Conservation (phyloP, 1,140 invertebrate genomes). For the Megalopta genalis region DNA sequence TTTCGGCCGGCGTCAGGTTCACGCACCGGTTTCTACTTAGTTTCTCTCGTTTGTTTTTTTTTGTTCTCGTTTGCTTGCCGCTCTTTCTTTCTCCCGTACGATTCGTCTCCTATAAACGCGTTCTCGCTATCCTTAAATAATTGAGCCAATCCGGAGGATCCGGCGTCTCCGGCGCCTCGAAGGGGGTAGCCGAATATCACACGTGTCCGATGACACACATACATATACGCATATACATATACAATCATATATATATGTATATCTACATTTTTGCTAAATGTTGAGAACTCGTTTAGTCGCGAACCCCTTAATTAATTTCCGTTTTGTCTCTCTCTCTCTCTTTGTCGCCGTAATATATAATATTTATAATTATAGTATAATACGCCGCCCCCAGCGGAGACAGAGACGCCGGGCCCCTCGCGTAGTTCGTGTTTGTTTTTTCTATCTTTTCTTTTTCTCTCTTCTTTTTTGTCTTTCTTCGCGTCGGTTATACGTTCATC, state of each 20-base stretch:
- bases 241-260: too few species aligned
- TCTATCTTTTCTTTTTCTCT: too few species aligned
- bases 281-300: not conserved
- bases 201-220: constrained; percentile 24
- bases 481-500: constrained; percentile 10
- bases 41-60: constrained; percentile 33
- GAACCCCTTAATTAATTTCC: not conserved
- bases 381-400: constrained; percentile 15
- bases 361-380: not conserved
- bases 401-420: constrained; percentile 38
- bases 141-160: constrained; percentile 68
- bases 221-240: constrained; percentile 7
- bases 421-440: constrained; percentile 8
- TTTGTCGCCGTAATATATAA: not conserved
- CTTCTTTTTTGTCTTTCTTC: too few species aligned
- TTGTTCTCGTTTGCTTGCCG: constrained; percentile 17
- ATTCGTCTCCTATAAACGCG: constrained; percentile 2
- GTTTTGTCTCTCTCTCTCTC: not conserved
- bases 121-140: constrained; percentile 65
- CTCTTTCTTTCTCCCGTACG: not conserved
- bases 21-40: constrained; percentile 64
- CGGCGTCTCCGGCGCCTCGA: constrained; percentile 47
- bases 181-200: constrained; percentile 43
- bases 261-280: not conserved
- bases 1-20: constrained; percentile 65